Percentiles rank a stretch among this genome's conserved stretches.
These are phyloP conservation scores for Taeniopygia guttata DNA, from an alignment of 2,797 vertebrate species.

Conservation along the genomic window DNA sequence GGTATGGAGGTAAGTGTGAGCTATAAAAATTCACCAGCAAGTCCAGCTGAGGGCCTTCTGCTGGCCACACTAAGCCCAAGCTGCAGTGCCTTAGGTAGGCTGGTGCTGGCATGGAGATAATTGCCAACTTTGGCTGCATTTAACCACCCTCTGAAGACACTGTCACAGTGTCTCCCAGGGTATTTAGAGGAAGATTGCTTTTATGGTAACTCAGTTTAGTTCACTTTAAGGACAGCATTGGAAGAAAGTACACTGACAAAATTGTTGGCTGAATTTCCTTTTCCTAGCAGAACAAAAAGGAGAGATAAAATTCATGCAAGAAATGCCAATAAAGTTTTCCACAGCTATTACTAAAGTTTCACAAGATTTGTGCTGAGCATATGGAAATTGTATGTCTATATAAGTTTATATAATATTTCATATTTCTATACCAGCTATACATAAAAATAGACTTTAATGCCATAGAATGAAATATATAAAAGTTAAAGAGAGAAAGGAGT, in stretches of 20 bases:
- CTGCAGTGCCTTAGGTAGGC: neutral
- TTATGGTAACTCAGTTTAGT: neutral
- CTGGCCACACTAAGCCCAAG: neutral
- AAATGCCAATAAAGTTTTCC: neutral
- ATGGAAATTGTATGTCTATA: neutral
- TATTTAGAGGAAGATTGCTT: neutral
- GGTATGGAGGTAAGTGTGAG: neutral
- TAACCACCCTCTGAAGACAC: neutral
- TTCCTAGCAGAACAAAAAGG: neutral
- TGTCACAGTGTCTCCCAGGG: neutral
- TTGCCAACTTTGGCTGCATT: neutral
- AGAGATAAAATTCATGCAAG: neutral
- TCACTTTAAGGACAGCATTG: neutral
- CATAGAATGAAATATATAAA: neutral
- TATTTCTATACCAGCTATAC: neutral
- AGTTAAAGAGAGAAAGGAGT: neutral
- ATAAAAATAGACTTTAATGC: neutral
- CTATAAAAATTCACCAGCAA: neutral
- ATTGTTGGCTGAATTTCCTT: neutral
- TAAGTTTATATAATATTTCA: neutral
- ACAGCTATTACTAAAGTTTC: neutral
- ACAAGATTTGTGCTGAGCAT: neutral
- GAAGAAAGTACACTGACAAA: neutral
- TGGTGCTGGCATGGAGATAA: neutral
- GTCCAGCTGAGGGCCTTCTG: neutral